These are phyloP conservation scores for Paradoxurus hermaphroditus DNA, from an alignment of 2,113 vertebrate genomes.

Conservation along the genomic window DNA sequence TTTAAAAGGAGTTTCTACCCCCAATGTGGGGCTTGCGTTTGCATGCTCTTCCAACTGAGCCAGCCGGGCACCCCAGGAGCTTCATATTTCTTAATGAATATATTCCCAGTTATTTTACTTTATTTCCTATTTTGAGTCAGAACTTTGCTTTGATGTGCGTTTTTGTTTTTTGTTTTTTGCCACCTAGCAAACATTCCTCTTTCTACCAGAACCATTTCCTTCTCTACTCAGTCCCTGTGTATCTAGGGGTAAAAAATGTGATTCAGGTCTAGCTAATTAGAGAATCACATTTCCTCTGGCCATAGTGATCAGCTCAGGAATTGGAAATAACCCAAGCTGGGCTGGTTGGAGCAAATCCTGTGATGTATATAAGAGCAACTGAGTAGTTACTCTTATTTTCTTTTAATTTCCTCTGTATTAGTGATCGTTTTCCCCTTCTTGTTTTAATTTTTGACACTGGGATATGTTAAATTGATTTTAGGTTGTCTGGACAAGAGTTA, in stretches of 20 bases:
- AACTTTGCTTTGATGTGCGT: slow-evolving; percentile 7
- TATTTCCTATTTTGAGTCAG: slow-evolving; percentile 25
- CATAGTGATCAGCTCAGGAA: slow-evolving; percentile 23
- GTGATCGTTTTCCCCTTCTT: background rate
- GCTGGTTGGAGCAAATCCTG: background rate
- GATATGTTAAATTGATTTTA: slow-evolving; percentile 42
- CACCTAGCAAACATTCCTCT: background rate
- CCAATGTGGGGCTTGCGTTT: background rate
- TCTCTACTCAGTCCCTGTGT: background rate
- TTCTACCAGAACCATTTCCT: background rate
- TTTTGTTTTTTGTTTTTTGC: background rate
- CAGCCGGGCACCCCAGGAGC: background rate
- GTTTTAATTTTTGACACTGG: slow-evolving; percentile 35
- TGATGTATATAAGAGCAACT: background rate
- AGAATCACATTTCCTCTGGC: slow-evolving; percentile 1
- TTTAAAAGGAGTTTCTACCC: background rate
- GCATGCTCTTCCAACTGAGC: background rate
- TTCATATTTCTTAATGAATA: slow-evolving; percentile 28
- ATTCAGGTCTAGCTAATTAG: background rate
- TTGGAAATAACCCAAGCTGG: background rate
- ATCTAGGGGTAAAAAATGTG: background rate
- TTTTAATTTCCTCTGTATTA: slow-evolving; percentile 18
- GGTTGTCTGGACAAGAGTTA: background rate
- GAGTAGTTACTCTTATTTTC: slow-evolving; percentile 13
- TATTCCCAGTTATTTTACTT: slow-evolving; percentile 21